Evolutionary conservation across 2,888 invertebrate species (phyloP), one percentile per base, ranked within the genome.

Genomic region (Polymixis lichenea): DNA sequence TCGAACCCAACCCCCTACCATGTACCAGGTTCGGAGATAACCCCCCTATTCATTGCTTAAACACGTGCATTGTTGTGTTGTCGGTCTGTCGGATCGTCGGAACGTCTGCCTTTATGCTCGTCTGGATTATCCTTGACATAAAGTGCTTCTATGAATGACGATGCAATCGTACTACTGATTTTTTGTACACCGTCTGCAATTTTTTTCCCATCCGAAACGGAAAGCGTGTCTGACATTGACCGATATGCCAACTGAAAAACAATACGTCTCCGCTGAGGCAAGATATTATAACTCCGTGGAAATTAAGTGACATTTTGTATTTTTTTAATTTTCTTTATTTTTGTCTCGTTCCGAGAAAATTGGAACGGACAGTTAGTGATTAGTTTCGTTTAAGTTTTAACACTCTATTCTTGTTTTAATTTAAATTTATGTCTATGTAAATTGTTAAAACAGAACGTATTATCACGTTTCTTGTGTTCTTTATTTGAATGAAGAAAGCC

Each of bases 1-100:
- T 97, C 98, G 86, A 98, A 97, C 95, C 98, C 98, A 89, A 98
- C 98, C 93, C 98, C 98, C 91, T 98, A 98, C 96, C 97, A 98
- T 94, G 97, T 98, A 95, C 98, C 98, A 98, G 98, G 98, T 98
- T 97, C 92, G 95, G 80, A 77, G 55, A 25, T 72, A 46, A 80
- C 72, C 85, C 82, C 64, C 68, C 75, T n/a, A 80, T 83, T 85
- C 82, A 79, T 79, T 78, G 66, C 78, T 76, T 71, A 32, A 58
- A 82, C 79, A 82, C 74, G 75, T 80, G 78, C 38, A 83, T 80
- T 82, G 77, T 83, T 72, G 66, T 66, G 70, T 73, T 80, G 80
- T 80, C 13, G 28, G 73, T 49, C 67, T n/a, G 56, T 51, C 67
- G 25, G 78, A 83, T 61, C 67, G 61, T 65, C 62, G 43, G 70